A percentile compares a stretch with the other conserved stretches of the same genome.
Conservation (phyloP, 2,113 vertebrate species). For the Clupea harengus region DNA sequence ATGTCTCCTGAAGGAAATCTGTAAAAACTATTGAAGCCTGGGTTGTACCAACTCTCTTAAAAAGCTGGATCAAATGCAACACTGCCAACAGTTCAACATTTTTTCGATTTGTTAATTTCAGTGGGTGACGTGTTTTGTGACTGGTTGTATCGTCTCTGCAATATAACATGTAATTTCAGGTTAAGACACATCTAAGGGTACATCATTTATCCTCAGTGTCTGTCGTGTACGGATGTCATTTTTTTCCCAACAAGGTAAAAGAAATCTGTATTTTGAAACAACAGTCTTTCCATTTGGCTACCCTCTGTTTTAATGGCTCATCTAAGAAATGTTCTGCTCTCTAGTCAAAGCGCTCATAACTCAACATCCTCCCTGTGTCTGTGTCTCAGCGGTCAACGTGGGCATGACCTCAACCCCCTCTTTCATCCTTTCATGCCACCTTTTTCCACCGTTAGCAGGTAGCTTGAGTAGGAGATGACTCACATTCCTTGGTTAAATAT, state of each 20-base stretch:
- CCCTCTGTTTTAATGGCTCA: constrained; percentile 61
- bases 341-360: constrained; percentile 68
- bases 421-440: constrained; percentile 41
- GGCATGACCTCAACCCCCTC: constrained; percentile 55
- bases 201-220: constrained; percentile 52
- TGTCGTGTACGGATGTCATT: neutral
- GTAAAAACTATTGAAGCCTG: neutral
- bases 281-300: constrained; percentile 37
- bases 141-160: constrained; percentile 69
- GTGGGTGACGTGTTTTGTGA: constrained; percentile 66
- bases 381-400: constrained; percentile 60
- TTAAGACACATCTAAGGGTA: constrained; percentile 42
- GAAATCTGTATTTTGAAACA: constrained; percentile 41
- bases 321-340: constrained; percentile 65
- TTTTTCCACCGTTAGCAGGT: neutral
- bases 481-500: neutral
- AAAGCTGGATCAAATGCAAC: neutral
- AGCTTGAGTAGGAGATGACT: neutral
- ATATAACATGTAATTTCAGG: constrained; percentile 69
- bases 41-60: neutral
- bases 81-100: constrained; percentile 22
- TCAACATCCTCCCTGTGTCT: constrained; percentile 67
- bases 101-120: constrained; percentile 66
- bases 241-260: constrained; percentile 5
- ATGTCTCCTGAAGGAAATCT: constrained; percentile 37